phyloP scores from a whole-genome alignment of 2,888 invertebrate genomes.

The Cinara cedri region DNA sequence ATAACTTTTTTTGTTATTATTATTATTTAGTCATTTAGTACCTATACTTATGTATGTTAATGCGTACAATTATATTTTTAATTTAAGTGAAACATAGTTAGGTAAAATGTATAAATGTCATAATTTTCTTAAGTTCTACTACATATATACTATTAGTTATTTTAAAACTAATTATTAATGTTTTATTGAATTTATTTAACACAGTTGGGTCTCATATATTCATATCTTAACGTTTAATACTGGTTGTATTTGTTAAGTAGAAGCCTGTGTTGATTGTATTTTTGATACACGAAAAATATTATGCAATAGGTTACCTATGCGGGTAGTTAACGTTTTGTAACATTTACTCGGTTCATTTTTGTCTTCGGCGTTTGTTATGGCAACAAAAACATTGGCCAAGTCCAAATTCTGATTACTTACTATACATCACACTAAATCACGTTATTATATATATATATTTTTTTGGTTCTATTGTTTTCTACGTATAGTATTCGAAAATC shows the following conservation, averaged over 20 bases:
- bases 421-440: neutral
- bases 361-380: neutral
- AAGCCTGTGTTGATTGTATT: neutral
- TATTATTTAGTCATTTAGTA: slow-evolving; percentile 46
- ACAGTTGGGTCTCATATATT: slow-evolving; percentile 18
- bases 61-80: slow-evolving; percentile 11
- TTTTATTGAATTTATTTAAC: neutral
- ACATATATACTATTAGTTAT: neutral
- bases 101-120: slow-evolving; percentile 30
- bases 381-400: neutral
- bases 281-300: neutral
- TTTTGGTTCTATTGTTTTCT: no score
- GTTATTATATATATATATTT: no score
- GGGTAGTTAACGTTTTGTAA: slow-evolving; percentile 2
- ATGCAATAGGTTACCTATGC: neutral
- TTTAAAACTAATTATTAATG: neutral
- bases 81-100: slow-evolving; percentile 24
- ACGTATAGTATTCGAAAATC: neutral
- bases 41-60: slow-evolving; percentile 22
- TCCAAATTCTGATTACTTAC: neutral
- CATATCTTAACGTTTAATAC: neutral
- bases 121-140: slow-evolving; percentile 23
- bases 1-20: slow-evolving; percentile 8
- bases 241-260: neutral
- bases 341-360: neutral